phyloP scores from a whole-genome alignment of 2,888 invertebrate genomes.

The Oligia fasciuncula region DNA sequence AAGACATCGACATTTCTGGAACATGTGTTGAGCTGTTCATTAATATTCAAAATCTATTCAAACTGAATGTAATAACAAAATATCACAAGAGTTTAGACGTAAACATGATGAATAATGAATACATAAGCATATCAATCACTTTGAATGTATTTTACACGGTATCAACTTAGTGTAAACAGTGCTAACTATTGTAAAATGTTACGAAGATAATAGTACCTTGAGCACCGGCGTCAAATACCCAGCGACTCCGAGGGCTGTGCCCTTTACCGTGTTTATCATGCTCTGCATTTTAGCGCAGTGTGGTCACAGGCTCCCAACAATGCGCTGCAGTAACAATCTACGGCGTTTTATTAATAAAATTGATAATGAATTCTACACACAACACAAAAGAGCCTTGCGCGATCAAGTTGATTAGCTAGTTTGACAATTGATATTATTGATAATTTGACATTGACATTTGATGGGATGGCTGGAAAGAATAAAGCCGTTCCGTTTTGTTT shows the following conservation, averaged over 20 bases:
- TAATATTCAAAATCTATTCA: slow-evolving; percentile 9
- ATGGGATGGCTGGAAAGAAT: not conserved
- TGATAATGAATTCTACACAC: slow-evolving; percentile 20
- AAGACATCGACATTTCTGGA: not conserved
- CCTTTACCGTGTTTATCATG: slow-evolving; percentile 98
- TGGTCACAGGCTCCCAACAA: slow-evolving; percentile 48
- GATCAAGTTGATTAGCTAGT: slow-evolving; percentile 1
- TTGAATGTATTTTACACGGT: slow-evolving; percentile 14
- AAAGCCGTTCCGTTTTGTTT: slow-evolving; percentile 7
- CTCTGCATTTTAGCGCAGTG: slow-evolving; percentile 93
- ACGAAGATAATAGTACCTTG: slow-evolving; percentile 91
- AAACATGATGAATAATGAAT: slow-evolving; percentile 2
- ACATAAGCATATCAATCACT: slow-evolving; percentile 10
- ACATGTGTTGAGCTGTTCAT: slow-evolving; percentile 6
- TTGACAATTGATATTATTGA: slow-evolving; percentile 43
- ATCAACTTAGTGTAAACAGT: slow-evolving; percentile 50
- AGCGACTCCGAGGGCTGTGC: slow-evolving; percentile 98
- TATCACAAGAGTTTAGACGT: not conserved
- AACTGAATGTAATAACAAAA: not conserved
- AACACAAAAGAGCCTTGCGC: slow-evolving; percentile 10
- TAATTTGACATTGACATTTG: slow-evolving; percentile 19
- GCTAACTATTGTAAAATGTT: slow-evolving; percentile 32
- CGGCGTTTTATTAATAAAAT: slow-evolving; percentile 38
- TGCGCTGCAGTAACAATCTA: slow-evolving; percentile 10
- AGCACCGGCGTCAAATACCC: slow-evolving; percentile 98